Percentiles rank a stretch among this genome's conserved stretches.
Conservation (phyloP, 37 sponge, comb jelly and placozoan species). For the Aphrocallistes beatrix region DNA sequence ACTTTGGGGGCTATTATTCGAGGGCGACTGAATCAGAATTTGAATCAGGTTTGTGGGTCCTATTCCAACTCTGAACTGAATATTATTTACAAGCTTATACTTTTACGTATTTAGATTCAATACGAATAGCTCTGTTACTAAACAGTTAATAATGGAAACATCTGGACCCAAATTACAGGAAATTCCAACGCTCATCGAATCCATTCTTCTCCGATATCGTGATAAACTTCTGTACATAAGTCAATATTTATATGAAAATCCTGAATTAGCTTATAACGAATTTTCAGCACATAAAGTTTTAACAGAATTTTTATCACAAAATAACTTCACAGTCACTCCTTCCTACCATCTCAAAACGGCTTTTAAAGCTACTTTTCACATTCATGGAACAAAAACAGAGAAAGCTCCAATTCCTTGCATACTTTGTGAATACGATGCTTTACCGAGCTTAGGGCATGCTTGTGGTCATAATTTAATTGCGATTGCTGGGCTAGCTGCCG, state of each 20-base stretch:
- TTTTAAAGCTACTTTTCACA: conserved; percentile 44
- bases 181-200: too few relatives aligned
- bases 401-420: conserved; percentile 21
- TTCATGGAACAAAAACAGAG: background rate
- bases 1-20: too few relatives aligned
- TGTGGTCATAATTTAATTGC: conserved; percentile 86
- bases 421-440: conserved; percentile 77
- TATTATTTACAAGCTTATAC: too few relatives aligned
- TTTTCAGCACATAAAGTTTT: conserved; percentile 26
- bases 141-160: too few relatives aligned
- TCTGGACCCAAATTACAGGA: too few relatives aligned
- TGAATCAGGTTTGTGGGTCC: too few relatives aligned
- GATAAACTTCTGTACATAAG: too few relatives aligned
- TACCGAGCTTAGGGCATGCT: conserved; percentile 76
- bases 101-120: too few relatives aligned
- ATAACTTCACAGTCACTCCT: conserved; percentile 54
- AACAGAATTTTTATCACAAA: conserved; percentile 39
- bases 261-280: conserved; percentile 30
- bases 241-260: conserved; percentile 31
- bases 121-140: too few relatives aligned
- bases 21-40: too few relatives aligned
- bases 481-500: conserved; percentile 66
- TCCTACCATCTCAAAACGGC: conserved; percentile 48
- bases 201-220: too few relatives aligned
- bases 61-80: too few relatives aligned